Percentiles rank a stretch among this genome's conserved stretches.
Evolutionary conservation across 2,888 invertebrate genomes (phyloP).

Genomic region (Pollenia amentaria): DNA sequence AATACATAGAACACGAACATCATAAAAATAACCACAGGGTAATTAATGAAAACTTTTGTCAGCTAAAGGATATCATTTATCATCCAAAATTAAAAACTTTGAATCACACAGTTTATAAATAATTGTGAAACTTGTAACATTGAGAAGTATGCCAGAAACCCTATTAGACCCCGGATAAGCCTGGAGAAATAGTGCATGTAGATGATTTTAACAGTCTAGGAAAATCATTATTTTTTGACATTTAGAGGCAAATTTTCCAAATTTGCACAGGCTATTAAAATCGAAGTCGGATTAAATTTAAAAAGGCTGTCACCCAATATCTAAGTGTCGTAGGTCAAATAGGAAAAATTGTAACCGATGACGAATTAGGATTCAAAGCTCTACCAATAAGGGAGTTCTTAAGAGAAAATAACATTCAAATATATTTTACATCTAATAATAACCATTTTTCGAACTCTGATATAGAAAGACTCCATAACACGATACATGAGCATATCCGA

Average conservation of each 20-base stretch:
- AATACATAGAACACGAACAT: no score
- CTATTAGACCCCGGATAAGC: background rate
- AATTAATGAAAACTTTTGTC: no score
- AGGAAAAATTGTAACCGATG: background rate
- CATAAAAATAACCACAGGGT: no score
- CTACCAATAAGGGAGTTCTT: background rate
- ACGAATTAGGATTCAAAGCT: background rate
- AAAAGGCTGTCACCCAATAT: background rate
- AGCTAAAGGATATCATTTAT: no score
- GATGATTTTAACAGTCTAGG: background rate
- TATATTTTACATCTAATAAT: no score
- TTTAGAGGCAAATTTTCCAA: background rate
- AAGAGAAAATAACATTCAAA: no score
- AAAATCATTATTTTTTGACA: background rate
- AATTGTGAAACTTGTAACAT: no score
- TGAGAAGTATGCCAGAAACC: background rate
- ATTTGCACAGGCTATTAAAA: background rate
- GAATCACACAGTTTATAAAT: no score
- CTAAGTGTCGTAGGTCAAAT: background rate
- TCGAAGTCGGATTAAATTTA: background rate
- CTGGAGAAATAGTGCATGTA: background rate
- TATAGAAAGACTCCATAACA: no score
- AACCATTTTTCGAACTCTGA: no score
- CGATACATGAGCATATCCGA: background rate
- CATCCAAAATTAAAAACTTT: no score